Conservation (phyloP, 2,888 invertebrate species). For the Miltochrista miniata region DNA sequence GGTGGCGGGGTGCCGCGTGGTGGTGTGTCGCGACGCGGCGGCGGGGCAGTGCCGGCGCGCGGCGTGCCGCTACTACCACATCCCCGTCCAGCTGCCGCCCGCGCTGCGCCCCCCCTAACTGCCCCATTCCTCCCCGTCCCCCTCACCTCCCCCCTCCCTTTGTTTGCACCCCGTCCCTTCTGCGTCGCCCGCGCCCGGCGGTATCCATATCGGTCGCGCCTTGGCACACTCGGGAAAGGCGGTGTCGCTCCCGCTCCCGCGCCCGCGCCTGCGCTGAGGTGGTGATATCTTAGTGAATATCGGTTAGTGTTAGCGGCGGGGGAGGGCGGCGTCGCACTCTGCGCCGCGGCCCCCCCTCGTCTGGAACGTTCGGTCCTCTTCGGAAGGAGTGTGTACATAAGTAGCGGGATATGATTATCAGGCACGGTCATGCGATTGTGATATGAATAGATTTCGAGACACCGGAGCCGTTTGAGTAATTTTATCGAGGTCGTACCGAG, state of each 20-base stretch:
- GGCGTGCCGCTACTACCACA: constrained; percentile 98
- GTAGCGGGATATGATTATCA: constrained; percentile 81
- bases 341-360: constrained; percentile 40
- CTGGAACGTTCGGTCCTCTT: constrained; percentile 52
- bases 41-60: constrained; percentile 96
- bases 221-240: constrained; percentile 68
- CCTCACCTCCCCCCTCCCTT: constrained; percentile 18
- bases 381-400: constrained; percentile 80
- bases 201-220: constrained; percentile 70
- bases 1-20: constrained; percentile 97
- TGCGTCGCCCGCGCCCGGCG: constrained; percentile 59
- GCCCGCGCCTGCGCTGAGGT: constrained; percentile 55
- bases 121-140: constrained; percentile 40
- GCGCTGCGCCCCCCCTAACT: constrained; percentile 84
- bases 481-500: constrained; percentile 77
- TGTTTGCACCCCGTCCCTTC: constrained; percentile 25
- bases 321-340: constrained; percentile 38
- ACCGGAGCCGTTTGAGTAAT: constrained; percentile 79
- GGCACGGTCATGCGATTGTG: constrained; percentile 83
- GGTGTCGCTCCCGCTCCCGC: constrained; percentile 53
- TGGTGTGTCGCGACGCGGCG: constrained; percentile 97
- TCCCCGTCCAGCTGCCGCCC: constrained; percentile 95
- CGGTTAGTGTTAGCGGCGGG: constrained; percentile 60
- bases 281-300: constrained; percentile 67
- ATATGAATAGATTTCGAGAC: constrained; percentile 82